Evolutionary conservation across 2,797 vertebrate species (phyloP), one percentile per base, ranked within the genome.

Genomic region (Nyctalus aviator): DNA sequence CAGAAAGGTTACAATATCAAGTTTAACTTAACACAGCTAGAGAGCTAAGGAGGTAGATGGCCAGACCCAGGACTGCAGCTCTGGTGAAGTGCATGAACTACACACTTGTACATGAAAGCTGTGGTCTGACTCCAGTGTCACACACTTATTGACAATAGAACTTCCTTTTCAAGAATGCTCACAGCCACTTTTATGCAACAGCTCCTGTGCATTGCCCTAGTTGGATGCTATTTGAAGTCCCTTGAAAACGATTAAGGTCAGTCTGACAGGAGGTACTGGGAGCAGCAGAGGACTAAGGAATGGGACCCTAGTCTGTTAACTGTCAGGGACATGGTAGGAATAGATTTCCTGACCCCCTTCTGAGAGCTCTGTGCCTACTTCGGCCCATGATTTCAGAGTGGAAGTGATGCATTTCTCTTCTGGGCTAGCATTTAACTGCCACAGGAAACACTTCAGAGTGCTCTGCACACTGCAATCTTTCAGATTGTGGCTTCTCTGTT

Each of bases 241-340:
- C 17, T 41, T 86, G 85, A 48, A 79, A 86, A 89, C 20, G 55
- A n/a, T 8, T 59, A 62, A 86, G 7, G 35, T 73, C 48, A 57
- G 8, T 23, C 55, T 62, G 5, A 68, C 27, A 68, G 35, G 25
- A 87, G 23, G 7, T 32, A 81, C 14, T 84, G 14, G 37, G 35
- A 62, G 69, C 14, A 84, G 12, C 8, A 78, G 15, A 82, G 15
- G 57, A 69, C 32, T 21, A 37, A 18, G 27, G 76, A 84, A 89
- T 71, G 11, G 44, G 35, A 50, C 2, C 50, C 1, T 13, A 12
- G 6, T 10, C 11, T 48, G 5, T 21, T 55, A 53, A 71, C 53
- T 73, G 30, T 21, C 37, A 41, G 44, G 46, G 9, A 59, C 9
- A n/a, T 37, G 41, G 18, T 55, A 46, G n/a, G 72, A 59, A 83